A percentile compares a stretch with the other conserved stretches of the same genome.
phyloP scores from a whole-genome alignment of 1,140 invertebrate genomes.

The Euura saliciscinereae region DNA sequence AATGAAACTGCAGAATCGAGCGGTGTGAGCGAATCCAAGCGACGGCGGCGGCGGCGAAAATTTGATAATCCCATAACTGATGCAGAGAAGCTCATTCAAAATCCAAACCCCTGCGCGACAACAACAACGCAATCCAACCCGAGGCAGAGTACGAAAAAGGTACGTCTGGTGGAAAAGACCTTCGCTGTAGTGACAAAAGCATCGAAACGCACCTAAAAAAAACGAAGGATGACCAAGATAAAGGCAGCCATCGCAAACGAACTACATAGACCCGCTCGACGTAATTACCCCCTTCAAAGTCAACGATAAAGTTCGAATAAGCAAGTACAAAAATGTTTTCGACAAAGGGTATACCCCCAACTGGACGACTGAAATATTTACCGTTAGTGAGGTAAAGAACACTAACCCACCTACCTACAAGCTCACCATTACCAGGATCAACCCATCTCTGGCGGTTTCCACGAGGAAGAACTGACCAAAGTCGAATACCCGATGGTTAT shows the following conservation, averaged over 20 bases:
- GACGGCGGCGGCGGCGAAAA: no score
- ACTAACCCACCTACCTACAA: no score
- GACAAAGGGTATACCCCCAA: slow-evolving; percentile 29
- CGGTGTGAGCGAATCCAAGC: no score
- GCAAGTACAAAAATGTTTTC: slow-evolving; percentile 34
- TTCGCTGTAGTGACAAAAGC: no score
- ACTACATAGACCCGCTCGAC: neutral
- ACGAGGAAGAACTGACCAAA: slow-evolving; percentile 30
- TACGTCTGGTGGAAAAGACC: no score
- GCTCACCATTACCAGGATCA: slow-evolving; percentile 7
- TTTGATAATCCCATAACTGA: no score
- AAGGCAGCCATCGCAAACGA: neutral
- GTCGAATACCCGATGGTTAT: slow-evolving; percentile 22
- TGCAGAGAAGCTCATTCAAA: no score
- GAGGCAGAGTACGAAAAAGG: no score
- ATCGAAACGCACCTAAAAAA: neutral
- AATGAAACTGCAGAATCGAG: no score
- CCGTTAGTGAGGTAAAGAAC: no score
- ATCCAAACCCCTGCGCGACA: no score
- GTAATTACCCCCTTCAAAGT: neutral
- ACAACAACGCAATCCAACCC: no score
- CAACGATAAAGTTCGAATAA: slow-evolving; percentile 38
- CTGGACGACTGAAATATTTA: slow-evolving; percentile 38
- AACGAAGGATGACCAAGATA: neutral
- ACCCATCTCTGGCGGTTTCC: slow-evolving; percentile 33